Percentiles rank a stretch among this genome's conserved stretches.
Conservation (phyloP, 2,888 invertebrate species). For the Andrena minutula region DNA sequence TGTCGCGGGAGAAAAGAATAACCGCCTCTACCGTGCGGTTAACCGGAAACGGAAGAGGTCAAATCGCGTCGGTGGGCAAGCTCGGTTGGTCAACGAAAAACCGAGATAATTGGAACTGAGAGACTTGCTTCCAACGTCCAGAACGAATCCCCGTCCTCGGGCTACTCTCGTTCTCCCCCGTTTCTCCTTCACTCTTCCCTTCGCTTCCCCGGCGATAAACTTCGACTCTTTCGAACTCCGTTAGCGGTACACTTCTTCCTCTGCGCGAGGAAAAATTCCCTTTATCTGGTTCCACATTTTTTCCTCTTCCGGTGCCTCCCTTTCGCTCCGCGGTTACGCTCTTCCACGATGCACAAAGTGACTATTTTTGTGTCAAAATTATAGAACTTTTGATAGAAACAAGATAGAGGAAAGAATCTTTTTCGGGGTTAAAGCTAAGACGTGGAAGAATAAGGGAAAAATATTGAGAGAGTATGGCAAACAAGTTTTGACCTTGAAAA, state of each 20-base stretch:
- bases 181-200: conserved; percentile 22
- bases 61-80: conserved; percentile 70
- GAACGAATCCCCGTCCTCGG: conserved; percentile 59
- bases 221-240: conserved; percentile 78
- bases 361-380: too few species aligned
- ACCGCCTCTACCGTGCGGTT: conserved; percentile 67
- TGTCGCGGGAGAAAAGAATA: conserved; percentile 67
- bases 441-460: too few species aligned
- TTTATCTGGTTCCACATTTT: conserved; percentile 55
- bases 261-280: conserved; percentile 72
- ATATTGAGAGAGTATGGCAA: too few species aligned
- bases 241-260: conserved; percentile 73
- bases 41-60: conserved; percentile 74
- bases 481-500: too few species aligned
- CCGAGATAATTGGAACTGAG: conserved; percentile 78
- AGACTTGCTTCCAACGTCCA: conserved; percentile 67
- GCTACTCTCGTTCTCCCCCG: conserved; percentile 43
- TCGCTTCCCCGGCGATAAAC: conserved; percentile 68
- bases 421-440: too few species aligned
- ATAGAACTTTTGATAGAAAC: too few species aligned
- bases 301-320: conserved; percentile 25
- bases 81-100: conserved; percentile 67
- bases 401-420: too few species aligned
- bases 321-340: conserved; percentile 10
- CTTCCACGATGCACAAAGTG: neutral